Evolutionary conservation across 2,888 invertebrate genomes (phyloP), one percentile per base, ranked within the genome.

Genomic region (Tridacna crocea): DNA sequence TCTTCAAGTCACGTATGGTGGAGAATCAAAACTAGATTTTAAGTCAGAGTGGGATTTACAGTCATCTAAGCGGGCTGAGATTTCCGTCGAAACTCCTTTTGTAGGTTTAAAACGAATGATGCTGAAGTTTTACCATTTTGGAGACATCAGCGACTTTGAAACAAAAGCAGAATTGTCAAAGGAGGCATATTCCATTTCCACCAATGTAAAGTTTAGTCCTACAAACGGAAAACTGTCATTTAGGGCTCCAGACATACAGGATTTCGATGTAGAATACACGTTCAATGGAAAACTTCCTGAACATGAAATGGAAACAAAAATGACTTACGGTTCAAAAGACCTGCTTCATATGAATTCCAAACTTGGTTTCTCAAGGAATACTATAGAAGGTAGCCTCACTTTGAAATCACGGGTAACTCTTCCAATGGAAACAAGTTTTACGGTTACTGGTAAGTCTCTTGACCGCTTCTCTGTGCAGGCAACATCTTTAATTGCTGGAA

Each of bases 1-100:
- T n/a, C 75, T 75, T 27, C 47, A 55, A 72, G 60, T 82, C 4
- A 17, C 24, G 12, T 75, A 79, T 70, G 79, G 68, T n/a, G 72
- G 66, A 19, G 65, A 75, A 8, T 51, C 75, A 26, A 66, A 66
- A 47, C 10, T 65, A 2, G 51, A 47, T 26, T 2, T 75, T n/a
- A 75, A 63, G 8, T 47, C 75, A 22, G 15, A 66, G 2, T 66
- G 72, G 72, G 27, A 72, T 24, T 48, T 55, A 6, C 15, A 13
- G 11, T 46, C 47, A 4, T 19, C 63, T 24, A 63, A 65, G n/a
- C 19, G 65, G 27, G 65, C 46, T 12, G 26, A 75, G 26, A 15
- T 75, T n/a, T 0, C 27, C 19, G 3, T 75, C 11, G 26, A 75
- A 10, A 75, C 75, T 13, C 60, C 60, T 1, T 12, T 46, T 12